Base-by-base conservation (phyloP, 2,113 vertebrate species). In the Sprattus sprattus region DNA sequence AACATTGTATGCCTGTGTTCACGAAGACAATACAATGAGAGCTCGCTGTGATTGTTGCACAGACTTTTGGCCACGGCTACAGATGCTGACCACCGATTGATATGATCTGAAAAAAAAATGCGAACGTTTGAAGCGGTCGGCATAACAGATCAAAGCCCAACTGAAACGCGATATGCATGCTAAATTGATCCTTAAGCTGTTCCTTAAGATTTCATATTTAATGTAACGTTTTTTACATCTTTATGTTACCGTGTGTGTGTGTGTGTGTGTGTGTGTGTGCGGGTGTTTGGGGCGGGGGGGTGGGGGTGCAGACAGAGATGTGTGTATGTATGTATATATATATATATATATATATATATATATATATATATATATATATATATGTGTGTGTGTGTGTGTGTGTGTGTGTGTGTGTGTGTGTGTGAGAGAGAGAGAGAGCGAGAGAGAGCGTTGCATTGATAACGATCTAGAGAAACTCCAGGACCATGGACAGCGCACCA, bases 401-500 rank as follows among this genome's bases (percentile, higher is more conserved):
- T n/a, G 20, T 64, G 20, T 64, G 60, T 57, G 52, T 57, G 16
- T 57, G 18, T 18, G 13, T 16, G 52, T 64, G 60, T 78, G 32
- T 71, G 71, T 16, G 71, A 3, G 28, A 60, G 54, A 60, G 1
- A 54, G 52, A 54, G 15, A 54, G 52, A 54, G 15, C 20, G 20
- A 60, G 54, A 67, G n/a, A 25, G n/a, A 67, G 25, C 28, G n/a
- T 25, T 78, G 13, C 71, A 39, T 13, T 16, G 28, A 78, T 78
- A 25, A 67, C n/a, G 64, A 28, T n/a, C 64, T 1, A 4, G 25
- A 44, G 32, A 78, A 83, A 45, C 32, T 88, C 85, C 88, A 92
- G 87, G 8, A 89, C 88, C 81, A 71, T 78, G 85, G 89, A 88
- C 83, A 91, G 89, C 86, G 25, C 32, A 11, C 6, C 28, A 13